These are phyloP conservation scores for Penaeus indicus DNA, from an alignment of 1,140 invertebrate species.

Conservation along the genomic window DNA sequence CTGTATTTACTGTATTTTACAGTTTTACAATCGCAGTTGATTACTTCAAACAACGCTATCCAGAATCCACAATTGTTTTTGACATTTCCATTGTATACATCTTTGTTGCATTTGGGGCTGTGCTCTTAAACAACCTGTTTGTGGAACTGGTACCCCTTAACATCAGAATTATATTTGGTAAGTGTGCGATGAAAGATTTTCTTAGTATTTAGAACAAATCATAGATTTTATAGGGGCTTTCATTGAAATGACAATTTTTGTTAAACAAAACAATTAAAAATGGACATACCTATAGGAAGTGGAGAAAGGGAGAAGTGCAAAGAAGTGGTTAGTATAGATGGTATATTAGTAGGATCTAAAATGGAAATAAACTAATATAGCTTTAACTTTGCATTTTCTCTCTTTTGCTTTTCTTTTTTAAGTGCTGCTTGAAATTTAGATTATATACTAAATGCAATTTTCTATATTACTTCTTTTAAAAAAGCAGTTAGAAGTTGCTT, in stretches of 20 bases:
- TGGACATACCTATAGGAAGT: too few species aligned
- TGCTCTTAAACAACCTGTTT: constrained; percentile 87
- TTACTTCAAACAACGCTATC: constrained; percentile 85
- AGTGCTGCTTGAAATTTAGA: too few species aligned
- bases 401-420: too few species aligned
- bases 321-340: too few species aligned
- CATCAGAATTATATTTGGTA: constrained; percentile 87
- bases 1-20: constrained; percentile 68
- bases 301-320: too few species aligned
- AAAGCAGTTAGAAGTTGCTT: too few species aligned
- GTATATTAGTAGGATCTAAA: too few species aligned
- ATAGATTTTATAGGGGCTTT: background rate
- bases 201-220: constrained; percentile 62
- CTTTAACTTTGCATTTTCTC: too few species aligned
- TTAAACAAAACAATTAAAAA: background rate
- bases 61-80: constrained; percentile 85
- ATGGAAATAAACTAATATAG: too few species aligned
- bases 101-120: constrained; percentile 86
- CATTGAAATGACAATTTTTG: background rate
- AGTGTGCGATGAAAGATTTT: constrained; percentile 66
- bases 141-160: constrained; percentile 86
- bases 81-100: constrained; percentile 94
- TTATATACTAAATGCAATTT: too few species aligned
- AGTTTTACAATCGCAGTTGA: constrained; percentile 92
- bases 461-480: too few species aligned